These are phyloP conservation scores for Myrmecobius fasciatus DNA, from an alignment of 2,113 vertebrate species.

Conservation along the genomic window DNA sequence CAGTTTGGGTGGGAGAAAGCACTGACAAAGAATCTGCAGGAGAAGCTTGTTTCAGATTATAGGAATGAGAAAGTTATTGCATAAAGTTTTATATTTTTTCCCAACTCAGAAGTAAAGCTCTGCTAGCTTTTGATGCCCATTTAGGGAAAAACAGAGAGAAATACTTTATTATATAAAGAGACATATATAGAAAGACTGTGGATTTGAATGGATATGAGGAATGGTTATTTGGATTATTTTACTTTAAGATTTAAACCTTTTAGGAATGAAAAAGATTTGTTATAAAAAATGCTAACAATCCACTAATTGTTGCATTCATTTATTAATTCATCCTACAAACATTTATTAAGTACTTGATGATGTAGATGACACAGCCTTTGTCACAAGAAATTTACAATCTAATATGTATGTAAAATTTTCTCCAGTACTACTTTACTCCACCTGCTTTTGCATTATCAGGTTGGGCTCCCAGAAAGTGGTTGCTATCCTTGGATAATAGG, in stretches of 20 bases:
- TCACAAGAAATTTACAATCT: neutral
- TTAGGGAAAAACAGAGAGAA: constrained; percentile 4
- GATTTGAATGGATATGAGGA: neutral
- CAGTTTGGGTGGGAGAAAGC: neutral
- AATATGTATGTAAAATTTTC: neutral
- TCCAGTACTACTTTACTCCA: neutral
- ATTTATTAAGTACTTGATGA: neutral
- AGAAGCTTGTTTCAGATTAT: neutral
- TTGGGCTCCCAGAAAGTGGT: neutral
- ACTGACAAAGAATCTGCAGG: neutral
- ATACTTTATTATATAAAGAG: neutral
- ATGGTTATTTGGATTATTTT: constrained; percentile 18
- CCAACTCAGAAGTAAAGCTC: neutral
- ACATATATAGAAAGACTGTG: neutral
- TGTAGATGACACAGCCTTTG: neutral
- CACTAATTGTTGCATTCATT: neutral
- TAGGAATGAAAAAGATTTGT: neutral
- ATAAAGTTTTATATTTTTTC: neutral
- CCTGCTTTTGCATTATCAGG: neutral
- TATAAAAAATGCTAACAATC: constrained; percentile 10
- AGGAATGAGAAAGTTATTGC: neutral
- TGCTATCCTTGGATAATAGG: neutral
- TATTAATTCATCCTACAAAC: neutral
- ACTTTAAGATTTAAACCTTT: neutral
- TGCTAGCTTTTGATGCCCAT: neutral